A percentile compares a stretch with the other conserved stretches of the same genome.
phyloP scores from a whole-genome alignment of 2,113 vertebrate genomes.

The Felis chaus region DNA sequence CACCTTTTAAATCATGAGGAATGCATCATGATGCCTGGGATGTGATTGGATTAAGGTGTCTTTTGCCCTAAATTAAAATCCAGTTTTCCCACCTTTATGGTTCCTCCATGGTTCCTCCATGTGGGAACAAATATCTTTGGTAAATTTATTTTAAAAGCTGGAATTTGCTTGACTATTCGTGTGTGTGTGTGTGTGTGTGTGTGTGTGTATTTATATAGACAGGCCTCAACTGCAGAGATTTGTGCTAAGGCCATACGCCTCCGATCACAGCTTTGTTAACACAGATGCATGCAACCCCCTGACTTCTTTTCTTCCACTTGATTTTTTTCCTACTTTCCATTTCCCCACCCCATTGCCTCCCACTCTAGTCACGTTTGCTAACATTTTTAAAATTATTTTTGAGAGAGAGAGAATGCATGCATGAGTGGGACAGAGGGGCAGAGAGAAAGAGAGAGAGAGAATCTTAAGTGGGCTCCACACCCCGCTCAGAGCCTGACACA shows the following conservation, averaged over 20 bases:
- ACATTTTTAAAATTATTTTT: too few species aligned
- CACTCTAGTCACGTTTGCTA: too few species aligned
- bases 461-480: too few species aligned
- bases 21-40: not conserved
- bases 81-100: not conserved
- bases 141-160: not conserved
- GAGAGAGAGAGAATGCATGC: too few species aligned
- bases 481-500: too few species aligned
- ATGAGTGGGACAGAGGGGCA: too few species aligned
- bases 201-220: not conserved
- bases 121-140: not conserved
- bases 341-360: fast-evolving
- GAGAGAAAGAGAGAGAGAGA: too few species aligned
- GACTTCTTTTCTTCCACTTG: not conserved
- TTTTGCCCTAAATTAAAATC: not conserved
- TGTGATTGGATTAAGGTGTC: not conserved
- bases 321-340: not conserved
- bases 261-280: not conserved
- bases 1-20: not conserved
- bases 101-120: not conserved
- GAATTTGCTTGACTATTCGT: not conserved
- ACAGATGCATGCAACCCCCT: not conserved
- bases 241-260: not conserved
- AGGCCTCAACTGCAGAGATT: not conserved
- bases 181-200: not conserved